These are phyloP conservation scores for Rambutsinella grinnellia DNA, from an alignment of 2,888 invertebrate genomes.

Conservation along the genomic window DNA sequence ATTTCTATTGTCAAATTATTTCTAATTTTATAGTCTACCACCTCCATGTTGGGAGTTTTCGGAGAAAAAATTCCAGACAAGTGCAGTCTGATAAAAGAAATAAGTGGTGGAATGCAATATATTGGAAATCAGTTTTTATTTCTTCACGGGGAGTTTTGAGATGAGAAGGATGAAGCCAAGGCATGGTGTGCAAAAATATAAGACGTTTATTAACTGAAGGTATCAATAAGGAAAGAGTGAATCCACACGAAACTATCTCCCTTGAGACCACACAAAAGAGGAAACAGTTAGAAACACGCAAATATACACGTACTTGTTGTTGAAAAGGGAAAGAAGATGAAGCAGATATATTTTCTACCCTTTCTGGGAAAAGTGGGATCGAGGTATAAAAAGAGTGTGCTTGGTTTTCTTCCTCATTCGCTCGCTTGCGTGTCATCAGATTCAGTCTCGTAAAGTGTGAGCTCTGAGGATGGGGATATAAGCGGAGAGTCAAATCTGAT, in stretches of 20 bases:
- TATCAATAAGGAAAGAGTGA: background rate
- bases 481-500: background rate
- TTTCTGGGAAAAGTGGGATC: no score
- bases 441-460: background rate
- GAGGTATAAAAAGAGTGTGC: background rate
- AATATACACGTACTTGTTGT: background rate
- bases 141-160: background rate
- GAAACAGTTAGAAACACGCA: background rate
- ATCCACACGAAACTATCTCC: background rate
- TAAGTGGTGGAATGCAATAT: background rate
- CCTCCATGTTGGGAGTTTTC: no score
- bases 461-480: background rate
- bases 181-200: no score
- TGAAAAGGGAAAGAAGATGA: no score
- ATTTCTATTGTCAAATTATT: no score
- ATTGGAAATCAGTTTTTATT: no score
- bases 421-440: background rate
- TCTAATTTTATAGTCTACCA: no score
- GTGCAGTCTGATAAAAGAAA: no score
- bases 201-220: background rate
- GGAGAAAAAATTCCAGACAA: no score
- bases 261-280: background rate
- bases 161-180: no score
- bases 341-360: no score
- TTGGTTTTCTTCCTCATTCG: background rate